Evolutionary conservation across 2,797 vertebrate species (phyloP), one percentile per base, ranked within the genome.

Genomic region (Peromyscus attwateri): DNA sequence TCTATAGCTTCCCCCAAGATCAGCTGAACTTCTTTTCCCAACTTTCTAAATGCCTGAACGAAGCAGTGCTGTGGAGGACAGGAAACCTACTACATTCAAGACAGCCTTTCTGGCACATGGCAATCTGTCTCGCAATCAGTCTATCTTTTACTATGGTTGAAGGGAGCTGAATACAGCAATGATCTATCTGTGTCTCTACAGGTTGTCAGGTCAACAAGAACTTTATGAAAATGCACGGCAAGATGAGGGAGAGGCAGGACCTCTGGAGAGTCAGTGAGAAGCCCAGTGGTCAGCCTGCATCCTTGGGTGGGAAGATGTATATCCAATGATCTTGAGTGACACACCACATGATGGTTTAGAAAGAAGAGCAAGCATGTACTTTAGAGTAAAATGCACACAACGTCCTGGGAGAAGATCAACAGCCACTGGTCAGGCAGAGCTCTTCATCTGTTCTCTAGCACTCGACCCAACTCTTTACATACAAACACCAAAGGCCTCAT

Each of bases 281-380:
- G 43, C 6, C 21, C 21, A 17, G 60, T 5, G 12, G 89, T 49
- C 31, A 93, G 23, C 79, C 4, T 7, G 5, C 8, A 19, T 8
- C 43, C 37, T 21, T 27, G 25, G 70, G 2, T 19, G 46, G 46
- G 75, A 66, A 91, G 75, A 76, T 0, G 0, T 17, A 4, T 9
- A 57, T 0, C 68, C 1, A 5, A 1, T 6, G 34, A 11, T 5
- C 57, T 4, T 27, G 49, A 25, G 1, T 7, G 34, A 73, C 14
- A 89, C 0, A 3, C 11, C 49, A 80, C 21, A 29, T 0, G 1
- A 3, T 10, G 60, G 37, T 8, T 73, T n/a, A 73, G 46, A 70
- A 88, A 71, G 43, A 87, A 66, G 14, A 83, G 49, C 6, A 14
- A 8, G 75, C 4, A 5, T 0, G 13, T 9, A 10, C 16, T 4